Percentiles rank a stretch among this genome's conserved stretches.
phyloP scores from a whole-genome alignment of 2,888 invertebrate genomes.

The Drosophila emarginata region DNA sequence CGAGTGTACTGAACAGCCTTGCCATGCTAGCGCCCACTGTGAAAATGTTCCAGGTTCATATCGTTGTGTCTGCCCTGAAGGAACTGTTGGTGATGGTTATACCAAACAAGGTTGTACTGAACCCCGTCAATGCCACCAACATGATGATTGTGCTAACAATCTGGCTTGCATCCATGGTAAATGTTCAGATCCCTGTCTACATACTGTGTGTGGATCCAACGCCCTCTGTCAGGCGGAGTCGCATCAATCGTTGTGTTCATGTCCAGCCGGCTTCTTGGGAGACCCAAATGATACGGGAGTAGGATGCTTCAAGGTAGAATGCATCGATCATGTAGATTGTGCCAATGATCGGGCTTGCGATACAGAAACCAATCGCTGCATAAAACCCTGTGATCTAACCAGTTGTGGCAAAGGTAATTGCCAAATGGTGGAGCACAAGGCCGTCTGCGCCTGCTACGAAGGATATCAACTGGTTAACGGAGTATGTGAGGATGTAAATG shows the following conservation, averaged over 20 bases:
- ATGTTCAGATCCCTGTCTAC: conserved; percentile 91
- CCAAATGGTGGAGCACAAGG: conserved; percentile 87
- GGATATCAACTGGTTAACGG: conserved; percentile 88
- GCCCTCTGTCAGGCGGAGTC: conserved; percentile 89
- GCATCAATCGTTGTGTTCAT: conserved; percentile 89
- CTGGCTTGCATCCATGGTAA: conserved; percentile 89
- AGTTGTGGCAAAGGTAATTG: conserved; percentile 93
- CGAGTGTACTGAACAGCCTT: conserved; percentile 90
- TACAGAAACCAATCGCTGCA: conserved; percentile 88
- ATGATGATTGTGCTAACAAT: conserved; percentile 89
- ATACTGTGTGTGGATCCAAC: conserved; percentile 88
- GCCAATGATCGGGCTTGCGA: conserved; percentile 90
- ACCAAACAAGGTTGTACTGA: conserved; percentile 89
- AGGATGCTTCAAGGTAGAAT: conserved; percentile 95
- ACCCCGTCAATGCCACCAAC: conserved; percentile 89
- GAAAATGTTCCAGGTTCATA: conserved; percentile 91
- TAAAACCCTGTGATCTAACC: conserved; percentile 90
- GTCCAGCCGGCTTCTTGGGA: conserved; percentile 91
- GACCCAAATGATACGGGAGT: conserved; percentile 89
- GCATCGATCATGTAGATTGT: conserved; percentile 90
- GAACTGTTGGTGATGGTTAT: conserved; percentile 89
- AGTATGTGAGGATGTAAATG: conserved; percentile 90
- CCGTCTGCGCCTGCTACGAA: conserved; percentile 88
- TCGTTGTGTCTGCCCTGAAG: conserved; percentile 90
- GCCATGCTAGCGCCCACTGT: conserved; percentile 91